Evolutionary conservation across 2,113 vertebrate genomes (phyloP).

Genomic region (Thamnophis sirtalis): DNA sequence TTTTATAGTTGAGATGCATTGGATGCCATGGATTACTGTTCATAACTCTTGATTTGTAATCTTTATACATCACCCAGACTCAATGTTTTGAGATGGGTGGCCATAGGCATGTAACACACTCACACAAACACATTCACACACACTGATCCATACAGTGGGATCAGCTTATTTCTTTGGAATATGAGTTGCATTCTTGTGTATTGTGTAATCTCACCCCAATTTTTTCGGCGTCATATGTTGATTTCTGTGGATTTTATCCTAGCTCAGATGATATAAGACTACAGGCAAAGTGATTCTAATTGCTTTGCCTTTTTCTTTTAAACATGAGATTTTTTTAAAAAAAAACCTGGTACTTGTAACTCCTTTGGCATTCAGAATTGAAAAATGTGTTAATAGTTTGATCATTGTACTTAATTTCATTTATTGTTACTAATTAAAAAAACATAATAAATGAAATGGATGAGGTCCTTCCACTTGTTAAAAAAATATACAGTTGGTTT

Average conservation of each 20-base stretch:
- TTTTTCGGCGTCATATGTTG: not conserved
- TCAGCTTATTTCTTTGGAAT: not conserved
- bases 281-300: not conserved
- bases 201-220: not conserved
- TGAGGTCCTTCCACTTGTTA: not conserved
- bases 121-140: not conserved
- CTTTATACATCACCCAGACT: not conserved
- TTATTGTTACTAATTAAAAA: not conserved
- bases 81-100: not conserved
- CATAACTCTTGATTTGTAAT: not conserved
- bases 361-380: not conserved
- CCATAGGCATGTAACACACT: not conserved
- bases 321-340: not conserved
- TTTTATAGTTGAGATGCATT: not conserved
- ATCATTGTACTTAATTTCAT: not conserved
- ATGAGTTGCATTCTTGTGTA: not conserved
- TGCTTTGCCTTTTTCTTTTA: not conserved
- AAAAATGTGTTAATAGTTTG: not conserved
- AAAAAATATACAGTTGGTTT: not conserved
- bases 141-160: not conserved
- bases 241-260: not conserved
- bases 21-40: not conserved
- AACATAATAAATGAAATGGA: not conserved
- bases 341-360: not conserved
- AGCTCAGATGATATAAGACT: not conserved